Evolutionary conservation across 2,888 invertebrate genomes (phyloP).

Genomic region (Polymixis flavicincta): DNA sequence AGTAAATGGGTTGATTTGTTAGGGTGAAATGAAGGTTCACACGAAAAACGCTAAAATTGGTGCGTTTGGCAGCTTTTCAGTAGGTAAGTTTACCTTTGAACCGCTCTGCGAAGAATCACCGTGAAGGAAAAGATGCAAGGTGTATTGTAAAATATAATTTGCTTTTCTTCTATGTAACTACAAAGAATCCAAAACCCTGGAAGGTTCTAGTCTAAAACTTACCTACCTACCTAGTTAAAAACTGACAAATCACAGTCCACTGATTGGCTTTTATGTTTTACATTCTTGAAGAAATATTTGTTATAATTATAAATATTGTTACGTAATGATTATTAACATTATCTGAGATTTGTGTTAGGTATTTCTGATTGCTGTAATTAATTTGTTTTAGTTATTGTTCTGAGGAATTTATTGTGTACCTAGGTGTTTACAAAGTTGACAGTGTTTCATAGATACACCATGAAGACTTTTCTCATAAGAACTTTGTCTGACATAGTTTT

Average conservation of each 20-base stretch:
- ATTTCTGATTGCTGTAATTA: not conserved
- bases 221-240: not conserved
- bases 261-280: conserved; percentile 4
- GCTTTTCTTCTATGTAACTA: not conserved
- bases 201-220: not conserved
- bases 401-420: not conserved
- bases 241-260: not conserved
- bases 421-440: not conserved
- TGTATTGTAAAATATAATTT: not conserved
- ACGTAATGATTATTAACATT: conserved; percentile 30
- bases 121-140: not conserved
- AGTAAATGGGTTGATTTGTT: not conserved
- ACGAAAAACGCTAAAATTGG: too few relatives aligned
- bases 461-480: not conserved
- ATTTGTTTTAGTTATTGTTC: not conserved
- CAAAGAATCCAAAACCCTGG: not conserved
- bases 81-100: not conserved
- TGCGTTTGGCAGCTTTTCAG: not conserved
- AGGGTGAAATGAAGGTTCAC: too few relatives aligned
- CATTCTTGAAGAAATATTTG: conserved; percentile 19
- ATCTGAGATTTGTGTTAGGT: conserved; percentile 3
- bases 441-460: not conserved
- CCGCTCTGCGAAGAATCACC: not conserved
- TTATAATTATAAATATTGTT: conserved; percentile 1
- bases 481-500: conserved; percentile 17